Conservation (phyloP, 2,888 invertebrate genomes). For the Atherix ibis region DNA sequence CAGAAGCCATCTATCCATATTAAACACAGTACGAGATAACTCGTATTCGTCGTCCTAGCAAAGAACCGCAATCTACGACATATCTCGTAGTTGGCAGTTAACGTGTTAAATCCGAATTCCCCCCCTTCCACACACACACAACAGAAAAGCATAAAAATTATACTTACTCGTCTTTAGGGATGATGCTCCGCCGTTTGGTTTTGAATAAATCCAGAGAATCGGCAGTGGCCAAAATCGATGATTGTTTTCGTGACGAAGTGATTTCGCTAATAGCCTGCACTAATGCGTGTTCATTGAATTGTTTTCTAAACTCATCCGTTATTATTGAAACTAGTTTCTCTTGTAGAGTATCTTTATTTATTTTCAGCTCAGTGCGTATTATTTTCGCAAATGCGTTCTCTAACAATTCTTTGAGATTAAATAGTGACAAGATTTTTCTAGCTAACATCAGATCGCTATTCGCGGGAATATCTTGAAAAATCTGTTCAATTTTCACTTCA, state of each 20-base stretch:
- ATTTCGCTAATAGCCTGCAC: background rate
- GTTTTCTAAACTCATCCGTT: background rate
- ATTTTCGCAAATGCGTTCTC: conserved; percentile 1
- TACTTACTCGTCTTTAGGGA: too few relatives aligned
- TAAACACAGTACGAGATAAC: too few relatives aligned
- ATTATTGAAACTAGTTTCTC: background rate
- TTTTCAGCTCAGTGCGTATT: background rate
- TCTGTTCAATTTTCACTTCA: too few relatives aligned
- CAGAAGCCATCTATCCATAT: too few relatives aligned
- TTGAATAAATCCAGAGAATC: conserved; percentile 4
- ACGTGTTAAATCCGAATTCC: too few relatives aligned
- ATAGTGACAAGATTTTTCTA: conserved; percentile 1
- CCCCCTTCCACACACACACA: too few relatives aligned
- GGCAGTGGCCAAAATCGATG: background rate
- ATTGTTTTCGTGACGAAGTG: background rate
- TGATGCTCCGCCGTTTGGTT: background rate
- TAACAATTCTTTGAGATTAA: conserved; percentile 3
- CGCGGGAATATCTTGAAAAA: conserved; percentile 1
- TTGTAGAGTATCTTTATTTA: background rate
- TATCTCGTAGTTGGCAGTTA: too few relatives aligned
- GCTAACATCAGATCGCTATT: conserved; percentile 2
- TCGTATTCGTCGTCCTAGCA: too few relatives aligned
- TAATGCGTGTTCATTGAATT: conserved; percentile 1
- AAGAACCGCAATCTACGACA: too few relatives aligned
- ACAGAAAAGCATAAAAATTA: too few relatives aligned